Percentiles rank a stretch among this genome's conserved stretches.
These are phyloP conservation scores for Antechinus stuartii DNA, from an alignment of 2,113 vertebrate genomes.

Conservation along the genomic window DNA sequence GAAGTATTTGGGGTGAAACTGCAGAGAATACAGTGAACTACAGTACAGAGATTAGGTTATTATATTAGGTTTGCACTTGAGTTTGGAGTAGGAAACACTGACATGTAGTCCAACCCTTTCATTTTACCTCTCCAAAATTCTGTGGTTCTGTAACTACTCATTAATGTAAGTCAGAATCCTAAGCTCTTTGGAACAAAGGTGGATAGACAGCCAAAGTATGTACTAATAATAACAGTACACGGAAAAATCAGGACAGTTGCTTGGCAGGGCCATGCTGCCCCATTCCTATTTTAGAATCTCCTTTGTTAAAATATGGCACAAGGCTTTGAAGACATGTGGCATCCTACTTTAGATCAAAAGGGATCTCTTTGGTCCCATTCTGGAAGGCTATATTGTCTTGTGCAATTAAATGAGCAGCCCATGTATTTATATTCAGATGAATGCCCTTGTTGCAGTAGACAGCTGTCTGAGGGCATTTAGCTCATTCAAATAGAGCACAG, in stretches of 20 bases:
- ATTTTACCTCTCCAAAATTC: background rate
- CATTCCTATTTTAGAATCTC: background rate
- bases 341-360: conserved; percentile 12
- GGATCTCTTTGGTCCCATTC: background rate
- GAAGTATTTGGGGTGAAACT: background rate
- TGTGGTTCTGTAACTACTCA: background rate
- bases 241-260: conserved; percentile 7
- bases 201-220: background rate
- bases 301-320: background rate
- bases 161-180: background rate
- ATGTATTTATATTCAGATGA: conserved; percentile 16
- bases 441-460: background rate
- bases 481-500: conserved; percentile 1
- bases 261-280: background rate
- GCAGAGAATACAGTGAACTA: background rate
- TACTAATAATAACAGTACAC: background rate
- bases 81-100: background rate
- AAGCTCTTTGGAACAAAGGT: conserved; percentile 3
- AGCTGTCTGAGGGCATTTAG: background rate
- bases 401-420: conserved; percentile 4
- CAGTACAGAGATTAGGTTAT: background rate
- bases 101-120: background rate
- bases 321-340: background rate
- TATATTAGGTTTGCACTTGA: background rate
- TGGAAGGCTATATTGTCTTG: background rate